A percentile compares a stretch with the other conserved stretches of the same genome.
Evolutionary conservation across 2,888 invertebrate genomes (phyloP).

Genomic region (Eristalinus sepulchralis): DNA sequence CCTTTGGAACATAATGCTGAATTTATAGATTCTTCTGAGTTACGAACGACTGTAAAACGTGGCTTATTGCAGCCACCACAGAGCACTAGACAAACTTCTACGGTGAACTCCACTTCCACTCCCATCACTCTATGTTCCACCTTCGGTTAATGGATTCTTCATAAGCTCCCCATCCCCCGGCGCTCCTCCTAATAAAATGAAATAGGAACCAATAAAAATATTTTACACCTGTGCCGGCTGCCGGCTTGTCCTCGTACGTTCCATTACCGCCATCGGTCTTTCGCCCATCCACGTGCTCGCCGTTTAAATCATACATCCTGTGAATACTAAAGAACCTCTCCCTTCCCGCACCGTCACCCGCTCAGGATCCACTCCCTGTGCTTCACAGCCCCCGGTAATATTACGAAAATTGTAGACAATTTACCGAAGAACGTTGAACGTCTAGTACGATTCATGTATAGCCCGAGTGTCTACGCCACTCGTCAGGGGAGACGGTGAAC

Average conservation of each 20-base stretch:
- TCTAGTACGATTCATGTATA: neutral
- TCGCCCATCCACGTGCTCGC: neutral
- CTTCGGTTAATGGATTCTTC: neutral
- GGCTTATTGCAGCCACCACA: neutral
- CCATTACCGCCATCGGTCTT: neutral
- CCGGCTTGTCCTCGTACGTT: neutral
- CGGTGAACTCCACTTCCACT: neutral
- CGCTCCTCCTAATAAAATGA: neutral
- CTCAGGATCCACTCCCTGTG: neutral
- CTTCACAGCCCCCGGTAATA: neutral
- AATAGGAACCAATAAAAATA: neutral
- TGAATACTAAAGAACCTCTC: neutral
- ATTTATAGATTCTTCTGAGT: neutral
- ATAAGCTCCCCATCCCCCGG: neutral
- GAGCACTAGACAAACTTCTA: neutral
- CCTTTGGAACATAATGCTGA: too few species aligned
- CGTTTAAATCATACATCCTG: neutral
- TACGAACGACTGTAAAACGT: neutral
- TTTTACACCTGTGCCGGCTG: neutral
- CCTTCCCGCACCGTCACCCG: neutral
- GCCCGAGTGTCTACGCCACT: slow-evolving; percentile 2
- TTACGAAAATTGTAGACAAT: slow-evolving; percentile 16
- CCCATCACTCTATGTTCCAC: neutral
- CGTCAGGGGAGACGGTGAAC: neutral
- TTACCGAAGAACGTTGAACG: slow-evolving; percentile 8